Base-by-base conservation (phyloP, 1,140 invertebrate genomes). In the Heterodera carotae region DNA sequence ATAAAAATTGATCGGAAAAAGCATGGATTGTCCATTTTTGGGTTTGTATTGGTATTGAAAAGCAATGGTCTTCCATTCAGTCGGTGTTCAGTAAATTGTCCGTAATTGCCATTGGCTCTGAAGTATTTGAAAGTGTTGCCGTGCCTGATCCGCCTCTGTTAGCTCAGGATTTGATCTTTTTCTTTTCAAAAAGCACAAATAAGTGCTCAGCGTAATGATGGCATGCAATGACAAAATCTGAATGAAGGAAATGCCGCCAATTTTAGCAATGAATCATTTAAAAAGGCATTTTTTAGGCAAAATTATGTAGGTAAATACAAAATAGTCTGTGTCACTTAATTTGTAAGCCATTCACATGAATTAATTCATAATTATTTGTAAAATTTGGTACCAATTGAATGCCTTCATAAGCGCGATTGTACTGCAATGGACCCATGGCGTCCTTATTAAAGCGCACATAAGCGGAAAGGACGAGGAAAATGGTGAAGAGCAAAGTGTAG, bases 401-500 rank as follows among this genome's bases (percentile, higher is more conserved):
- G n/a, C 71, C 71, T 60, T 70, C 71, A 33, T 48, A 60, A 25
- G 27, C 22, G 6, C 71, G n/a, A 1, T 53, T 22, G 56, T 56
- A 73, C 25, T 8, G n/a, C 10, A 73, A 25, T 33, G 18, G 7
- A 18, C 56, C 29, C 34, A 39, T 53, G 5, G 25, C 71, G 33
- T 59, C 71, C 2, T 56, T 25, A 12, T 59, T 15, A 7, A 33
- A 25, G 22, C 71, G n/a, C 34, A 73, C 56, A 33, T 34, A 31
- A 15, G 25, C 18, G n/a, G 71, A 73, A n/a, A 15, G 10, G 36
- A 73, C 25, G 34, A 29, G 64, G 62, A 73, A 73, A 33, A 60
- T 60, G 56, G 71, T 33, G 62, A 59, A 73, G n/a, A 73, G 31
- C n/a, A 73, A 34, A 5, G 71, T 29, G 62, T 73, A 73, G n/a